A percentile compares a stretch with the other conserved stretches of the same genome.
Conservation (phyloP, 2,888 invertebrate genomes). For the Colletes collaris region DNA sequence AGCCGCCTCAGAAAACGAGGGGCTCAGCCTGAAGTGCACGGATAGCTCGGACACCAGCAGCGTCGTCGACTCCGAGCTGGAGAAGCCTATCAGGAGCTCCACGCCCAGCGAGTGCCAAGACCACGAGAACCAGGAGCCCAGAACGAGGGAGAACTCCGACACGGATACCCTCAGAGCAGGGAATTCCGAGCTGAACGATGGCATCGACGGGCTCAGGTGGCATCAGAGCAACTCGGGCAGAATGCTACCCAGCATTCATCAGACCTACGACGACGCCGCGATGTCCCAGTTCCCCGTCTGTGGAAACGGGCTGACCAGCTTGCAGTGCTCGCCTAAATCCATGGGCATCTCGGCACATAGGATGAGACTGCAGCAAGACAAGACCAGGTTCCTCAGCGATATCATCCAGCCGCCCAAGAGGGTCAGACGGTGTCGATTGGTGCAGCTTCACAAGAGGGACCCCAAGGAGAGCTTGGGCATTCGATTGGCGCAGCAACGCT, state of each 20-base stretch:
- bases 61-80: conserved; percentile 84
- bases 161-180: conserved; percentile 48
- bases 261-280: conserved; percentile 62
- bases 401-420: conserved; percentile 77
- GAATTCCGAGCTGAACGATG: conserved; percentile 62
- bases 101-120: conserved; percentile 75
- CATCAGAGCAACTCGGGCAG: conserved; percentile 79
- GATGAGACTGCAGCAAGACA: conserved; percentile 79
- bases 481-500: conserved; percentile 87
- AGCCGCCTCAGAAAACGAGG: conserved; percentile 77
- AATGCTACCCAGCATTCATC: conserved; percentile 79
- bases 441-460: conserved; percentile 87
- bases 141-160: conserved; percentile 43
- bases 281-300: conserved; percentile 52
- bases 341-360: conserved; percentile 73
- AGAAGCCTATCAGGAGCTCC: conserved; percentile 83
- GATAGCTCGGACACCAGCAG: conserved; percentile 80
- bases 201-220: conserved; percentile 78
- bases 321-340: conserved; percentile 33
- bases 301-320: conserved; percentile 47
- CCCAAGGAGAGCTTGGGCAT: conserved; percentile 89
- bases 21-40: conserved; percentile 75
- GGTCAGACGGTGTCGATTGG: conserved; percentile 86
- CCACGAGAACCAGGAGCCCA: conserved; percentile 57
- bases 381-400: conserved; percentile 79